Evolutionary conservation across 2,888 invertebrate species (phyloP).

Genomic region (Sinopyrophorus schimmeli): DNA sequence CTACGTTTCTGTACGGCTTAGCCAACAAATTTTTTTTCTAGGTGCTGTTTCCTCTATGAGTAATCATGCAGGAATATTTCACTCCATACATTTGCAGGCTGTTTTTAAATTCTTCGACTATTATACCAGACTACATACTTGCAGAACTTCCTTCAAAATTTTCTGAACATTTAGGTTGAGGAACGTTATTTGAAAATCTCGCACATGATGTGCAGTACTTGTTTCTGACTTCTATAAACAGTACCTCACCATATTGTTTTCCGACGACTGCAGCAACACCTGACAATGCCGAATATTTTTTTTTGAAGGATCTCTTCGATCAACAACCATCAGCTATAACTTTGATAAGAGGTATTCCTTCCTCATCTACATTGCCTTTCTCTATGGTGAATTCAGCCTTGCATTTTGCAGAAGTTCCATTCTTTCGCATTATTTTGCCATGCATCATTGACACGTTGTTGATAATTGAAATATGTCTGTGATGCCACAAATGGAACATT

Average conservation of each 20-base stretch:
- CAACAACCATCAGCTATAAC: not conserved
- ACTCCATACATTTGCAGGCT: too few species aligned
- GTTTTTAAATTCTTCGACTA: too few species aligned
- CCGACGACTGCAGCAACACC: not conserved
- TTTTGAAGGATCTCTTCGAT: not conserved
- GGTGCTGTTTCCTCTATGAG: too few species aligned
- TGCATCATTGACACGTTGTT: too few species aligned
- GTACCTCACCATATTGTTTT: not conserved
- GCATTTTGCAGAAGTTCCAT: too few species aligned
- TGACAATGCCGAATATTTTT: not conserved
- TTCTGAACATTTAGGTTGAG: not conserved
- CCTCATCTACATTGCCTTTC: not conserved
- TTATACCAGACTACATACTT: not conserved
- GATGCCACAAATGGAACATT: too few species aligned
- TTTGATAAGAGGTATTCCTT: not conserved
- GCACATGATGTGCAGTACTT: not conserved
- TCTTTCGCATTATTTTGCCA: too few species aligned
- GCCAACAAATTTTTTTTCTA: too few species aligned
- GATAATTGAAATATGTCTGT: too few species aligned
- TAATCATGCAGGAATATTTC: too few species aligned
- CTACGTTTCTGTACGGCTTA: too few species aligned
- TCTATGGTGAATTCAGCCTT: not conserved
- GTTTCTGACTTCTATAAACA: not conserved
- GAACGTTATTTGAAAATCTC: not conserved
- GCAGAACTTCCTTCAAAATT: not conserved